Evolutionary conservation across 2,113 vertebrate species (phyloP).

Genomic region (Caracal caracal): DNA sequence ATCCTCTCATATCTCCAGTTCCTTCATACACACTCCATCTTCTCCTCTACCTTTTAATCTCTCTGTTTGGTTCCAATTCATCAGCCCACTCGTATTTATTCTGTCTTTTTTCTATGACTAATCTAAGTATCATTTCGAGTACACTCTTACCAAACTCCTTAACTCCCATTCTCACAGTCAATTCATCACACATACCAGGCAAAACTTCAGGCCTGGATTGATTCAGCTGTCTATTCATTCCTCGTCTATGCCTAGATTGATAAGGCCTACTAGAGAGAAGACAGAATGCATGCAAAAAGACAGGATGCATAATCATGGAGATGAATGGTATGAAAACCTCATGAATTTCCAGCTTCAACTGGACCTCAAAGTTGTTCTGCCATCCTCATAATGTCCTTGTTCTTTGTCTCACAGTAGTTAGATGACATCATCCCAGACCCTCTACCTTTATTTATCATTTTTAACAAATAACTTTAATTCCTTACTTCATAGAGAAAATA

Average conservation of each 20-base stretch:
- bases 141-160: not conserved
- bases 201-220: conserved; percentile 13
- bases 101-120: not conserved
- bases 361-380: not conserved
- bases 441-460: not conserved
- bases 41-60: not conserved
- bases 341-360: not conserved
- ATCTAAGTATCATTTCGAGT: not conserved
- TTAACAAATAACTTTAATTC: not conserved
- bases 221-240: not conserved
- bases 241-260: not conserved
- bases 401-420: not conserved
- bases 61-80: not conserved
- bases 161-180: not conserved
- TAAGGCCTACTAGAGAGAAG: not conserved
- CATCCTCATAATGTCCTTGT: not conserved
- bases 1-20: not conserved
- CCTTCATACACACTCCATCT: not conserved
- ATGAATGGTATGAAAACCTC: conserved; percentile 13
- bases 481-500: not conserved
- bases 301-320: not conserved
- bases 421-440: not conserved
- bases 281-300: not conserved
- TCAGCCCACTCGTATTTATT: not conserved
- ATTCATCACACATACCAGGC: not conserved